Evolutionary conservation across 2,113 vertebrate genomes (phyloP).

Genomic region (Puntigrus tetrazona): DNA sequence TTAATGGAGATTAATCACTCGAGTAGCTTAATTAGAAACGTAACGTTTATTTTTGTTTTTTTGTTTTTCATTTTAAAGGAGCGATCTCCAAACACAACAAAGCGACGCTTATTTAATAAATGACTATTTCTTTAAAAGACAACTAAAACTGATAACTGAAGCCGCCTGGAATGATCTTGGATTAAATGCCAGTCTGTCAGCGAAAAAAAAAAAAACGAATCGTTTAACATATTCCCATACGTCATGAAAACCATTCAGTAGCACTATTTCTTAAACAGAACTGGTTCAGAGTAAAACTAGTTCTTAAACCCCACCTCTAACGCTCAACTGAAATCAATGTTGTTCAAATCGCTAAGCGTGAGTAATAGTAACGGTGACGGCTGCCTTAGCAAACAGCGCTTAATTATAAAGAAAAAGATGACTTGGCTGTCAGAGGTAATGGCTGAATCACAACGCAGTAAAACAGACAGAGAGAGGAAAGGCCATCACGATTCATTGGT

Average conservation of each 20-base stretch:
- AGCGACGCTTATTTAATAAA: no score
- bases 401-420: constrained; percentile 4
- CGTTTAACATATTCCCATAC: no score
- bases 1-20: no score
- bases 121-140: neutral
- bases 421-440: constrained; percentile 3
- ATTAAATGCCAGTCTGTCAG: neutral
- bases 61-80: no score
- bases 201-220: no score
- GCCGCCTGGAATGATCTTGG: neutral
- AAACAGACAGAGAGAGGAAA: neutral
- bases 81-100: no score
- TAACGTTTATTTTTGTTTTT: no score
- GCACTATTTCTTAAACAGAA: neutral
- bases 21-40: no score
- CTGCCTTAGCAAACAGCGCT: neutral
- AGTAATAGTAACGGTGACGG: neutral
- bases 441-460: neutral
- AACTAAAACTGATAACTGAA: neutral
- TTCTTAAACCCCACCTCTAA: neutral
- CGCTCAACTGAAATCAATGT: neutral
- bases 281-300: neutral
- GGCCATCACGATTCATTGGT: neutral
- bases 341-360: neutral
- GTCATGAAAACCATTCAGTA: neutral